Evolutionary conservation across 53 echinoderm and acorn worm genomes (phyloP).

Genomic region (Arbacia lixula): DNA sequence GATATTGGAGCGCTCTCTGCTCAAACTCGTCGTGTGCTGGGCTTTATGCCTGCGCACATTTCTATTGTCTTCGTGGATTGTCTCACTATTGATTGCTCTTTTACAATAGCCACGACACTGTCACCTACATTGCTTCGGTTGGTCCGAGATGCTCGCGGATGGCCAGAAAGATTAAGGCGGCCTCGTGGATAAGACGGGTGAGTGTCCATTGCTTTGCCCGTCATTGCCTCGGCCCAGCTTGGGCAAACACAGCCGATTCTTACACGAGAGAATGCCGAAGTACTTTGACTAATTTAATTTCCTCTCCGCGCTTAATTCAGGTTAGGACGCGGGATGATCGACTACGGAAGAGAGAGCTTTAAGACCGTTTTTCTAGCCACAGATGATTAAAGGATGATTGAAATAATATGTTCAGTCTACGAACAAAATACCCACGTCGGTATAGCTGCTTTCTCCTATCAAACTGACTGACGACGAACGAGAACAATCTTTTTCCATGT

Average conservation of each 20-base stretch:
- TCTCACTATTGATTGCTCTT: constrained; percentile 46
- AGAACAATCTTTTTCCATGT: no score
- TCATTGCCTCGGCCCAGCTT: background rate
- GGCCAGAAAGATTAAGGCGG: constrained; percentile 34
- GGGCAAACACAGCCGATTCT: background rate
- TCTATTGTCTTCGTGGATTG: constrained; percentile 47
- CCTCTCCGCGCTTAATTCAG: constrained; percentile 40
- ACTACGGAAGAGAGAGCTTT: no score
- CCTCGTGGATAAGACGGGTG: no score
- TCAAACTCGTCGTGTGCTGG: constrained; percentile 4
- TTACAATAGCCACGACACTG: constrained; percentile 36
- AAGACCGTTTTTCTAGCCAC: no score
- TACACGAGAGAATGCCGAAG: constrained; percentile 11
- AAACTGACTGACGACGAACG: no score
- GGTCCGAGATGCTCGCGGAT: constrained; percentile 4
- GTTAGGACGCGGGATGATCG: constrained; percentile 34
- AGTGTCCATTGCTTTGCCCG: background rate
- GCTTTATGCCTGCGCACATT: constrained; percentile 7
- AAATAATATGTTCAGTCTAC: no score
- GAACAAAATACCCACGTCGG: no score
- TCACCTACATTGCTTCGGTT: constrained; percentile 2
- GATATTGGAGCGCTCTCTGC: background rate
- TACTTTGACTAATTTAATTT: constrained; percentile 46
- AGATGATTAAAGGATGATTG: no score
- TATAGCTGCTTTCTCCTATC: no score